phyloP scores from a whole-genome alignment of 2,888 invertebrate species.

The Amphipoea lucens region DNA sequence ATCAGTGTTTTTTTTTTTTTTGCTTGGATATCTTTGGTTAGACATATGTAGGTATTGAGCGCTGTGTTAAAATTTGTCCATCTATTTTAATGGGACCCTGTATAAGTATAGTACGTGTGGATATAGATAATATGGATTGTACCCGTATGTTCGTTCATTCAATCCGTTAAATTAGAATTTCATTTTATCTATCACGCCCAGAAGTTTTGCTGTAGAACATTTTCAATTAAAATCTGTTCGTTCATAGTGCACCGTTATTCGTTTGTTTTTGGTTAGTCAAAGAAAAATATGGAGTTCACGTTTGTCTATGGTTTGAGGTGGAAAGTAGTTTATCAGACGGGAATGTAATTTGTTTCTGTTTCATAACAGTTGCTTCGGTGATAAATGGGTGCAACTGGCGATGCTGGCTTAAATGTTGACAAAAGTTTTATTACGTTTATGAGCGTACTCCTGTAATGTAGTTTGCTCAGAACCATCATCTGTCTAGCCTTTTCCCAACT shows the following conservation, averaged over 20 bases:
- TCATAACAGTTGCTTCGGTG: constrained; percentile 11
- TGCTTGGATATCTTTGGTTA: too few relatives aligned
- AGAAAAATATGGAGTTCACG: constrained; percentile 45
- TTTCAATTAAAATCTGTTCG: constrained; percentile 56
- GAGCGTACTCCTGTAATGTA: neutral
- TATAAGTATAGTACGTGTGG: too few relatives aligned
- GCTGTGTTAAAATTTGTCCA: too few relatives aligned
- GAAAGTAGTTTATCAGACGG: constrained; percentile 37
- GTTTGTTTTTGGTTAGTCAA: constrained; percentile 42
- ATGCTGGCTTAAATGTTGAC: neutral
- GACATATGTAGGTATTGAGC: too few relatives aligned
- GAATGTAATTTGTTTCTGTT: constrained; percentile 44
- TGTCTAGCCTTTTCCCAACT: too few relatives aligned
- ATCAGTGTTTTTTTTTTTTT: too few relatives aligned
- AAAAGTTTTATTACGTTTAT: constrained; percentile 1
- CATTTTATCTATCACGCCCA: constrained; percentile 15
- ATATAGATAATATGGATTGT: neutral
- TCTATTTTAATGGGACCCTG: too few relatives aligned
- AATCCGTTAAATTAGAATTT: constrained; percentile 56
- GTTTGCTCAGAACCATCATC: neutral
- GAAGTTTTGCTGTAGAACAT: constrained; percentile 45
- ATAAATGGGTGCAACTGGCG: constrained; percentile 31
- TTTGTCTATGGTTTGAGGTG: constrained; percentile 11
- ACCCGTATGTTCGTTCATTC: constrained; percentile 11
- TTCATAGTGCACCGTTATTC: constrained; percentile 22